Evolutionary conservation across 2,888 invertebrate genomes (phyloP).

Genomic region (Noctua janthina): DNA sequence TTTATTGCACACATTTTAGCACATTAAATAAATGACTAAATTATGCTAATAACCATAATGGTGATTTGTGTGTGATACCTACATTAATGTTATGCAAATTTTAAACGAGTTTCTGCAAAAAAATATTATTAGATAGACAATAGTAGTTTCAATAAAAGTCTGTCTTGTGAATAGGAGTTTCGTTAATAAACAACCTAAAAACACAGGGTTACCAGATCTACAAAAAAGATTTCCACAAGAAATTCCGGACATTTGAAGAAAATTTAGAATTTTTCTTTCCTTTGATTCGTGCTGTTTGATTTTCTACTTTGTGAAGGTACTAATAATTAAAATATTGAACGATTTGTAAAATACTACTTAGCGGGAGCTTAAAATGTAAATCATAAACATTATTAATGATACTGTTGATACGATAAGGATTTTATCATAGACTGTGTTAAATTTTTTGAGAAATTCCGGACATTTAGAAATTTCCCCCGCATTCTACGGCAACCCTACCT

Average conservation of each 20-base stretch:
- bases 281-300: not conserved
- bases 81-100: conserved; percentile 24
- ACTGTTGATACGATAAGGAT: not conserved
- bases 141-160: not conserved
- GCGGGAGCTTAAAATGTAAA: not conserved
- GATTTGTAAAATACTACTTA: not conserved
- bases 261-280: not conserved
- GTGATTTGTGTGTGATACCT: conserved; percentile 25
- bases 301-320: no score
- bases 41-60: conserved; percentile 44
- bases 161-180: not conserved
- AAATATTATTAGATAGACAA: not conserved
- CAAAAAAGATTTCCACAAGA: not conserved
- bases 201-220: not conserved
- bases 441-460: no score
- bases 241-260: not conserved
- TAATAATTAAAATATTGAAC: no score
- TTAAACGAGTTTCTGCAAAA: conserved; percentile 10
- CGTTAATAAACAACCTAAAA: not conserved
- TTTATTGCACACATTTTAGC: conserved; percentile 36
- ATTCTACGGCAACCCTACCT: no score
- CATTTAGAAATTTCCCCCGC: no score
- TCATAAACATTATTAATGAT: not conserved
- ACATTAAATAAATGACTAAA: conserved; percentile 38
- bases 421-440: not conserved